Percentiles rank a stretch among this genome's conserved stretches.
Conservation (phyloP, 2,797 vertebrate species). For the Heterohyrax brucei region DNA sequence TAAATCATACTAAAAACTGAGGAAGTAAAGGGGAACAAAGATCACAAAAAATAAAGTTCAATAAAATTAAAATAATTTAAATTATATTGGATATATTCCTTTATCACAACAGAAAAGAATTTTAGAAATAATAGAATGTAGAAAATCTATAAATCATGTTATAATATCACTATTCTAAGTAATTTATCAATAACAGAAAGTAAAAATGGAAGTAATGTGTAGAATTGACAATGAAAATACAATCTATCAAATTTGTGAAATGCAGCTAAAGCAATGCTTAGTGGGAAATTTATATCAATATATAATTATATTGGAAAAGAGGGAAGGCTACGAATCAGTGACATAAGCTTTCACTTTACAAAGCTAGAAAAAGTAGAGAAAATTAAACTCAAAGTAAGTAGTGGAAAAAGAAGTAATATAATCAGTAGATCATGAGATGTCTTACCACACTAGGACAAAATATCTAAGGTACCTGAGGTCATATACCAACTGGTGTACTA, state of each 20-base stretch:
- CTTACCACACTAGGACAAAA: background rate
- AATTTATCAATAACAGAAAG: background rate
- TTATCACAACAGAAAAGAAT: background rate
- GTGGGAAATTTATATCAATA: background rate
- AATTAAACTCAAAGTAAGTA: conserved; percentile 35
- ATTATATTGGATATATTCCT: background rate
- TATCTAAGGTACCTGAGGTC: background rate
- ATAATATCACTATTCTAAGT: background rate
- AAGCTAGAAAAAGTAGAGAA: background rate
- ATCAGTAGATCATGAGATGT: background rate
- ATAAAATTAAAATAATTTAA: conserved; percentile 9
- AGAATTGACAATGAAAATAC: background rate
- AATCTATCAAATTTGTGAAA: background rate
- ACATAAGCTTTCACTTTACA: background rate
- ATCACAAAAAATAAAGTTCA: background rate
- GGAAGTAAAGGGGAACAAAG: background rate
- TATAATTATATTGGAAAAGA: background rate
- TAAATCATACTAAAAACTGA: background rate
- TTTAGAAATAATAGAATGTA: background rate
- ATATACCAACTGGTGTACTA: background rate
- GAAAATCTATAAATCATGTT: background rate
- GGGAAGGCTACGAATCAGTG: background rate
- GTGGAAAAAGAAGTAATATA: background rate
- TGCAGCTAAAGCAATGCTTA: background rate
- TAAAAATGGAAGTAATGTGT: background rate